Base-by-base conservation (phyloP, 1,140 invertebrate species). In the Bicyclus anynana region DNA sequence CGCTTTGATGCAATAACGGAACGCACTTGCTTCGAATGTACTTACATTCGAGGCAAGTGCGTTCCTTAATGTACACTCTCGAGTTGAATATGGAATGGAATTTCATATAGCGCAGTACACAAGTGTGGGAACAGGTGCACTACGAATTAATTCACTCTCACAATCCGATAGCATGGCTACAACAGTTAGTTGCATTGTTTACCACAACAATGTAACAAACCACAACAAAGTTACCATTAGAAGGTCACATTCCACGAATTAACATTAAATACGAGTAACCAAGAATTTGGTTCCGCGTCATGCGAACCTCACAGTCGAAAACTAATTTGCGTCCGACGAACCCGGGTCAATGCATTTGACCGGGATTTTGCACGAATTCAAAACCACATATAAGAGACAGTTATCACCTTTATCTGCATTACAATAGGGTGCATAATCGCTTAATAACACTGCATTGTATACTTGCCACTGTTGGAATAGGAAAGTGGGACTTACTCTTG, bases 271-370 rank as follows among this genome's bases (percentile, higher is more conserved):
- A 20, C 40, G 4, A 10, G 20, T 12, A 46, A 55, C 9, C 53
- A 16, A 56, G 53, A 56, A 56, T 42, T 40, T 26, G 44, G 27
- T 26, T 38, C 20, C 29, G 20, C 53, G 27, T 56, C 21, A 49
- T 48, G 6, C 29, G 33, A 21, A 49, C 53, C 53, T 29, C 46
- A 49, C 18, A 52, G 37, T 58, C 35, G 47, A 58, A 58, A 50
- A 56, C 53, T 62, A 55, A 62, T 55, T 62, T 52, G 40, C 59
- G 49, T 56, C 46, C 48, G 48, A 21, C 37, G 16, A 62, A 29
- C 53, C 53, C 47, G 53, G 59, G 48, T 55, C 59, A 62, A 52
- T 62, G 53, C 48, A 56, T 21, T 62, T 55, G 53, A 51, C 59
- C 37, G 52, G 42, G 52, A 27, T 50, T 48, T 33, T 47, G 27